These are phyloP conservation scores for Brachypterus glaber DNA, from an alignment of 2,888 invertebrate genomes.

Conservation along the genomic window DNA sequence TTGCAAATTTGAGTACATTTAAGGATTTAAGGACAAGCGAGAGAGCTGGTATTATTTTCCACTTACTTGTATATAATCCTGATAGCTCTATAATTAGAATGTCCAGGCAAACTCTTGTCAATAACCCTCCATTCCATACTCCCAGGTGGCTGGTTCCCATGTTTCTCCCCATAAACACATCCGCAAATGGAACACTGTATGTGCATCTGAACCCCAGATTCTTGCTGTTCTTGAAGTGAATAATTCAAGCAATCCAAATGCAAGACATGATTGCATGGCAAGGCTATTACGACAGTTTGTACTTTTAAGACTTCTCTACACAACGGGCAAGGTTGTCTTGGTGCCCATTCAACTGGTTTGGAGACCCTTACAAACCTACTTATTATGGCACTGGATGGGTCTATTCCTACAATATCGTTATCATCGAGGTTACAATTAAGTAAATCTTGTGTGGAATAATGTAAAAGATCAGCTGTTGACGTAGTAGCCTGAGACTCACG, in stretches of 20 bases:
- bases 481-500: constrained; percentile 50
- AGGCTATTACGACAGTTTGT: constrained; percentile 50
- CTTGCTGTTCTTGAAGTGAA: constrained; percentile 58
- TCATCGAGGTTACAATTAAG: constrained; percentile 28
- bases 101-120: constrained; percentile 60
- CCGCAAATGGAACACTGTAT: constrained; percentile 84
- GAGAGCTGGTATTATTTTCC: too few species aligned
- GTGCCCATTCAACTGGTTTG: constrained; percentile 54
- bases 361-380: constrained; percentile 62
- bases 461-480: constrained; percentile 36
- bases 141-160: constrained; percentile 73
- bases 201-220: constrained; percentile 47
- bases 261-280: constrained; percentile 68
- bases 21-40: too few species aligned
- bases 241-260: constrained; percentile 72
- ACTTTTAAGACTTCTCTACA: constrained; percentile 54
- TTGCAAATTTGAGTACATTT: too few species aligned
- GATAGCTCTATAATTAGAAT: constrained; percentile 60
- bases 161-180: constrained; percentile 69
- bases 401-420: constrained; percentile 44
- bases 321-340: constrained; percentile 63
- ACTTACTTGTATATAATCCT: constrained; percentile 74
- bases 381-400: constrained; percentile 52
- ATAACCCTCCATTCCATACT: constrained; percentile 74
- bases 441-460: constrained; percentile 26